Conservation (phyloP, 1,140 invertebrate species). For the Mizuhopecten yessoensis region DNA sequence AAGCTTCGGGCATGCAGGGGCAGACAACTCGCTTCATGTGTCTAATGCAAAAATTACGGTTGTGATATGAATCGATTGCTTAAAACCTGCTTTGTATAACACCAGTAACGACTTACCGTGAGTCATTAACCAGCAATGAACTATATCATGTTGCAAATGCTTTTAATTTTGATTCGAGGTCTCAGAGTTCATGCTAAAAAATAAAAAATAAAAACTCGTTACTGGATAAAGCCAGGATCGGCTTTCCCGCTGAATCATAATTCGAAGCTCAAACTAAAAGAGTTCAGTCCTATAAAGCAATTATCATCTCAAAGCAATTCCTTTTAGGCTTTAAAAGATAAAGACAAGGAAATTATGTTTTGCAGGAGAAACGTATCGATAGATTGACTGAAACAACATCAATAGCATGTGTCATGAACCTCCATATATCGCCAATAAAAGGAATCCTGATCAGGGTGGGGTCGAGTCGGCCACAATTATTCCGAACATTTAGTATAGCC, state of each 20-base stretch:
- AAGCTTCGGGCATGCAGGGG: neutral
- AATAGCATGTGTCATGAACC: neutral
- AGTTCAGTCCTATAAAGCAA: neutral
- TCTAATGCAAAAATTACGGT: neutral
- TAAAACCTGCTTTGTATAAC: neutral
- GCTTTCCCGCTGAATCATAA: neutral
- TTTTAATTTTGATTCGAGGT: constrained; percentile 29
- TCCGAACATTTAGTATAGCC: neutral
- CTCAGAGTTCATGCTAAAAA: no score
- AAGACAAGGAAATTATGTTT: neutral
- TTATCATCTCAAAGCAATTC: neutral
- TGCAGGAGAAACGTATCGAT: neutral
- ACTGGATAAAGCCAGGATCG: neutral
- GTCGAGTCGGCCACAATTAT: neutral
- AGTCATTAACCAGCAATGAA: neutral
- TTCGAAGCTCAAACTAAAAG: no score
- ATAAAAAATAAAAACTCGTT: neutral
- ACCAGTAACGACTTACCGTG: neutral
- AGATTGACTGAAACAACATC: neutral
- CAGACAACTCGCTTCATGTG: neutral
- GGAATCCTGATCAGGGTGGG: neutral
- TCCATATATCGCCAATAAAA: neutral
- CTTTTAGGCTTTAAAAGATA: constrained; percentile 8
- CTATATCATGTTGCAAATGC: neutral
- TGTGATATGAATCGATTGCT: neutral